Evolutionary conservation across 2,888 invertebrate species (phyloP).

Genomic region (Microctonus hyperodae): DNA sequence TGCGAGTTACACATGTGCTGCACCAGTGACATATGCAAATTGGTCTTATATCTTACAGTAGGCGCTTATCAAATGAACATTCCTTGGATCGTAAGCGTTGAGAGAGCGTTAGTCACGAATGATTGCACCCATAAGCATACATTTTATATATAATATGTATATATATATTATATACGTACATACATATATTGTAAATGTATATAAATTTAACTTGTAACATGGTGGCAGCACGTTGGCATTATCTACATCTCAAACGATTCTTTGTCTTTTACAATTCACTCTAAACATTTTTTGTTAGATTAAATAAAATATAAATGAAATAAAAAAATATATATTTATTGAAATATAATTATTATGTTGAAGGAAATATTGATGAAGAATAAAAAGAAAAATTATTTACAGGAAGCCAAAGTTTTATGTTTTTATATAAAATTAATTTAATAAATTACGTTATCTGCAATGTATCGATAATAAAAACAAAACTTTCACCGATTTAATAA

Average conservation of each 20-base stretch:
- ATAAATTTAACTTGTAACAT: conserved; percentile 26
- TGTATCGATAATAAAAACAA: not conserved
- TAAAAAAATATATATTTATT: too few species aligned
- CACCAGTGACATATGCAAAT: conserved; percentile 43
- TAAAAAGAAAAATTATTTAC: not conserved
- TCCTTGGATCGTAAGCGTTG: conserved; percentile 39
- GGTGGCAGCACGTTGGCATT: conserved; percentile 30
- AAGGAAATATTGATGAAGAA: not conserved
- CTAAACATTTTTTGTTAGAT: not conserved
- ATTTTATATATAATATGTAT: conserved; percentile 15
- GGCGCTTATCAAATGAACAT: conserved; percentile 43
- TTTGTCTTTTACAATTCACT: conserved; percentile 22
- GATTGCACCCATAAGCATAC: conserved; percentile 36
- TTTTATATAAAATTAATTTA: not conserved
- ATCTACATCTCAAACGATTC: conserved; percentile 28
- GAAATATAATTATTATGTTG: not conserved
- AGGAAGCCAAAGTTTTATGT: too few species aligned
- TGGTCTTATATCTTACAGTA: conserved; percentile 44
- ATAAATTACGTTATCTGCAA: not conserved
- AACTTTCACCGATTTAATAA: conserved; percentile 16
- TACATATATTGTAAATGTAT: too few species aligned
- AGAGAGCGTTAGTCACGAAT: conserved; percentile 42
- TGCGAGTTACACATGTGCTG: conserved; percentile 35
- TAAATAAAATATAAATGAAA: not conserved
- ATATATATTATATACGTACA: too few species aligned